phyloP scores from a whole-genome alignment of 2,797 vertebrate genomes.

The Pseudochirops cupreus region DNA sequence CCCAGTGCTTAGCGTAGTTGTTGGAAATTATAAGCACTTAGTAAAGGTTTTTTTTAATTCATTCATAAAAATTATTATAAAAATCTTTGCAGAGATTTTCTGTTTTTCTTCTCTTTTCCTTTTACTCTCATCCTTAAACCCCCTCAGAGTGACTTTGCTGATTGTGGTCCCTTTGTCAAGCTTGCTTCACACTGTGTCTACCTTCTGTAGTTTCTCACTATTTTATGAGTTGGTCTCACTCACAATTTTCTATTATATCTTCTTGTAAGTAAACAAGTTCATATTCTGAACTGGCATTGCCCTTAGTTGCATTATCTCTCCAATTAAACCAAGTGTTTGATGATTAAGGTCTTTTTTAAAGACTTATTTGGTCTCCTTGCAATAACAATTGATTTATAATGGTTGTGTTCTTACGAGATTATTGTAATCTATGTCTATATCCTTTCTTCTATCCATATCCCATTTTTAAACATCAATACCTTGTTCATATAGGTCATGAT shows the following conservation, averaged over 20 bases:
- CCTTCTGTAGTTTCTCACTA: background rate
- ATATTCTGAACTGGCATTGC: background rate
- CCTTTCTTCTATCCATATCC: background rate
- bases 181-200: background rate
- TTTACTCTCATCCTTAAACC: background rate
- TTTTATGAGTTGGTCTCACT: background rate
- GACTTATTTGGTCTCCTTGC: background rate
- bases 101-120: background rate
- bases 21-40: background rate
- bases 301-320: background rate
- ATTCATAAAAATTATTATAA: background rate
- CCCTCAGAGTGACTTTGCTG: background rate
- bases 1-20: background rate
- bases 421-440: background rate
- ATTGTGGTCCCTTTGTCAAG: background rate
- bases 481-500: background rate
- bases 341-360: background rate
- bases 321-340: background rate
- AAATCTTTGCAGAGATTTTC: background rate
- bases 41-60: background rate
- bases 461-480: background rate
- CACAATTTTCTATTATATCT: background rate
- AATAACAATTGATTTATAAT: background rate
- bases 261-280: background rate
- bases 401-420: background rate